phyloP scores from a whole-genome alignment of 2,888 invertebrate species.

The Diplazon laetatorius region DNA sequence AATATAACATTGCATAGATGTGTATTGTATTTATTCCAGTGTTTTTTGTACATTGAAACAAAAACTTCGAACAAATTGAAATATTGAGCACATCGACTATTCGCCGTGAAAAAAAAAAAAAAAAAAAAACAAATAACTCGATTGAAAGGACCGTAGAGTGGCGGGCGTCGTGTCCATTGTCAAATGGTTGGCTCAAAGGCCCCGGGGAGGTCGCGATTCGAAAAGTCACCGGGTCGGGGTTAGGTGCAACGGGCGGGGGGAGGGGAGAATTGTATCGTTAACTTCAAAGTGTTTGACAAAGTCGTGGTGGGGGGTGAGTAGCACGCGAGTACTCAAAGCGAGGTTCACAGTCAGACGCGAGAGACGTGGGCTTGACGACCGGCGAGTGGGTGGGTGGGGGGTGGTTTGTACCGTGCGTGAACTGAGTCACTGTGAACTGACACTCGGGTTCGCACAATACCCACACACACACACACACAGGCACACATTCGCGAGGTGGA shows the following conservation, averaged over 20 bases:
- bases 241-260: neutral
- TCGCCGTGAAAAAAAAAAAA: no score
- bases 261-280: slow-evolving; percentile 2
- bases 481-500: neutral
- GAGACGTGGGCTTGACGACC: neutral
- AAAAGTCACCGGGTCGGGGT: neutral
- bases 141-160: no score
- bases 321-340: slow-evolving; percentile 46
- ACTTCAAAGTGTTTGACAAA: slow-evolving; percentile 9
- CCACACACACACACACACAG: neutral
- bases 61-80: no score
- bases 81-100: no score
- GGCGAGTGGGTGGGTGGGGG: no score
- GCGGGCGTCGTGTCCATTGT: neutral
- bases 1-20: no score
- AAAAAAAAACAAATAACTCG: no score
- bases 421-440: slow-evolving; percentile 3
- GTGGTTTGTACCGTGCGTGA: slow-evolving; percentile 9
- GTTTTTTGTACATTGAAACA: neutral
- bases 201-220: neutral
- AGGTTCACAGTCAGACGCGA: slow-evolving; percentile 34
- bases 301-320: no score
- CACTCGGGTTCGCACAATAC: no score
- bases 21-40: no score
- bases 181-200: neutral